phyloP scores from a whole-genome alignment of 2,113 vertebrate genomes.

The Holacanthus passer region DNA sequence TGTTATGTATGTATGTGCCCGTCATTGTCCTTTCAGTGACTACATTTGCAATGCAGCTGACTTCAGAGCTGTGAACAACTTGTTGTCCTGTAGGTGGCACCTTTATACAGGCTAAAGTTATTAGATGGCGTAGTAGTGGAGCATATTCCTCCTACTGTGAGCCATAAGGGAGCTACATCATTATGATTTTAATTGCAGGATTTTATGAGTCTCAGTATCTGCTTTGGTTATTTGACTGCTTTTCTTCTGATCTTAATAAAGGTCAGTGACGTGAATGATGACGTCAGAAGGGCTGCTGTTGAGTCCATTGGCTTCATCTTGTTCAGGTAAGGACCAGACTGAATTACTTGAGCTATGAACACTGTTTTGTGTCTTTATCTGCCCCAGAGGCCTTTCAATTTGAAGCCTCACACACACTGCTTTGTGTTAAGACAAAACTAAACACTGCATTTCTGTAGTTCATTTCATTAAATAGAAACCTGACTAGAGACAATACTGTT shows the following conservation, averaged over 20 bases:
- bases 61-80: neutral
- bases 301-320: conserved; percentile 99
- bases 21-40: neutral
- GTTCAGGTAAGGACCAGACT: conserved; percentile 90
- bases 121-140: neutral
- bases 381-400: conserved; percentile 28
- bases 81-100: conserved; percentile 75
- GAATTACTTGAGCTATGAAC: neutral
- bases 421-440: neutral
- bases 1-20: neutral
- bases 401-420: neutral
- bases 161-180: neutral
- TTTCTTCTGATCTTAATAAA: conserved; percentile 67
- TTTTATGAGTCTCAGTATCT: neutral
- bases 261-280: conserved; percentile 99
- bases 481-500: neutral
- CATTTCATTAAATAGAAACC: neutral
- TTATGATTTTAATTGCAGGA: neutral
- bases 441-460: neutral
- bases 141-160: neutral
- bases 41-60: neutral
- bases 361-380: neutral
- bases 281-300: conserved; percentile 96
- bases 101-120: conserved; percentile 15
- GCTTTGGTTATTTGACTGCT: neutral